These are phyloP conservation scores for Mycogona germanica DNA, from an alignment of 2,888 invertebrate species.

Conservation along the genomic window DNA sequence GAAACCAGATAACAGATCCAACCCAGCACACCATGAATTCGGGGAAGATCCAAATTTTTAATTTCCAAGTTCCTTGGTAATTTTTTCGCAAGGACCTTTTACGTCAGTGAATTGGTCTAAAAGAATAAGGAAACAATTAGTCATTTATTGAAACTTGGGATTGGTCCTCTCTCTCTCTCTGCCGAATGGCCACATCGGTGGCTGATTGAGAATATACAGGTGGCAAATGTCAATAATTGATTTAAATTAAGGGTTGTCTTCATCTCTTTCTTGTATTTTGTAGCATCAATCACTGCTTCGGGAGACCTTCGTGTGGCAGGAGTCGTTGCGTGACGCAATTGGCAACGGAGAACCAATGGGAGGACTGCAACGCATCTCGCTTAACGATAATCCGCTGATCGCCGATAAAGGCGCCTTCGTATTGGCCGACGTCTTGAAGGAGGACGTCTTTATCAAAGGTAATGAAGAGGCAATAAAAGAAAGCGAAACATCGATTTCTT, in stretches of 20 bases:
- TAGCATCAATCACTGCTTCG: conserved; percentile 12
- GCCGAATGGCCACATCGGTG: no score
- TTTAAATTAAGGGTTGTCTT: neutral
- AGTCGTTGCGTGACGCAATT: conserved; percentile 9
- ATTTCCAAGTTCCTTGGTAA: no score
- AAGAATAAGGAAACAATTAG: no score
- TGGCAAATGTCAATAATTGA: neutral
- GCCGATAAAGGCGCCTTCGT: conserved; percentile 16
- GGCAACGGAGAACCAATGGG: conserved; percentile 10
- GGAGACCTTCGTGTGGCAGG: conserved; percentile 8
- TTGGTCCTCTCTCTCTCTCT: no score
- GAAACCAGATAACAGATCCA: no score
- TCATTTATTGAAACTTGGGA: no score
- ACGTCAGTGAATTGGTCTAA: no score
- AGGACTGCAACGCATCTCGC: conserved; percentile 12
- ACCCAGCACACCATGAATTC: no score
- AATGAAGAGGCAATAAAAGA: neutral
- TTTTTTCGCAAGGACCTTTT: no score
- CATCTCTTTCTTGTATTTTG: neutral
- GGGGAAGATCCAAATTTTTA: no score
- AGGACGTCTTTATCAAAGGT: conserved; percentile 16
- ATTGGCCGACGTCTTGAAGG: conserved; percentile 6
- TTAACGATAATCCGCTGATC: conserved; percentile 8
- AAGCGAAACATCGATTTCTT: neutral
- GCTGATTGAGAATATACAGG: no score